Base-by-base conservation (phyloP, 2,888 invertebrate genomes). In the Ectropis crepuscularia region DNA sequence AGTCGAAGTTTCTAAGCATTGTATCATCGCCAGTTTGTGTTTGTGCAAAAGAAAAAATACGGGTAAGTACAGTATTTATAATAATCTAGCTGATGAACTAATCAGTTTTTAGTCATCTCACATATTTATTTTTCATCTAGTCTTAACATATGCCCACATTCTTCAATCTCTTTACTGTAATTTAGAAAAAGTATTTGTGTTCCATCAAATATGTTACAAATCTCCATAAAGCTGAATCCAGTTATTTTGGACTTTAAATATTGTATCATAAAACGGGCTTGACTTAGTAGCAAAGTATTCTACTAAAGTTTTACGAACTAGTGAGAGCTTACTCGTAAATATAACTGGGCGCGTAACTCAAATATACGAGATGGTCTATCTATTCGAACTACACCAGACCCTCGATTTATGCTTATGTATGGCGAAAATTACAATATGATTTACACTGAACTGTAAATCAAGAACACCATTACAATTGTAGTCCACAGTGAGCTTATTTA, bases 291-390 rank as follows among this genome's bases (percentile, higher is more conserved):
- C 53, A 48, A 47, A 48, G 53, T 39, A 53, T 42, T 42, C 36
- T n/a, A 59, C 46, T 16, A 37, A 58, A 58, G 11, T 53, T 61
- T 61, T 61, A 53, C 53, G 42, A 49, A 61, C 60, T 53, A 61
- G 45, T 45, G 53, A 53, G 41, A 53, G 39, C 51, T 37, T 11
- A 38, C 47, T 61, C 60, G 53, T 61, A 61, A 61, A 61, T 54
- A 61, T 42, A 61, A 39, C 60, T 49, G 43, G 48, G 43, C 41
- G 60, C 45, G 43, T 48, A 43, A 61, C 47, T 46, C 48, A 42
- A 60, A 60, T 48, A 48, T 61, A 51, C 37, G 37, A 49, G 12
- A 41, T 41, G 36, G 51, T 50, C 38, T 59, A 53, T 53, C 38
- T 59, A 53, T 53, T 46, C 46, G 43, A 46, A 55, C 39, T 55